These are phyloP conservation scores for Sinodicranocentrus sp. DNA, from an alignment of 2,888 invertebrate genomes.

Conservation along the genomic window DNA sequence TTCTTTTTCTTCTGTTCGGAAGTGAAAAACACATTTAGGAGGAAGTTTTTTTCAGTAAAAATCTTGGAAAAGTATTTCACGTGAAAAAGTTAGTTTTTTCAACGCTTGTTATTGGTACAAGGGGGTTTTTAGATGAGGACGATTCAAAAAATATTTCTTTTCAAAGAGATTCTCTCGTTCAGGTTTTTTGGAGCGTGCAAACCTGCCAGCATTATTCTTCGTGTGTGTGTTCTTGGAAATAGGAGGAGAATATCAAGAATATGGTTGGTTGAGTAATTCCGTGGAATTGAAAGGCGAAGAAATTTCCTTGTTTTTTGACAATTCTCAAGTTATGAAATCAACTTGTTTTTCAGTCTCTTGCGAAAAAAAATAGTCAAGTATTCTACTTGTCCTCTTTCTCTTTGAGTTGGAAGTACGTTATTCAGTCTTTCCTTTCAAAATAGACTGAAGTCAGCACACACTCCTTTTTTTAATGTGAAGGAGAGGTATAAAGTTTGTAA, in stretches of 20 bases:
- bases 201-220: too few relatives aligned
- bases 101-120: not conserved
- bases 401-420: conserved; percentile 3
- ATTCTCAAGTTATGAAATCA: not conserved
- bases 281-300: conserved; percentile 20
- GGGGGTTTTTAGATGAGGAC: not conserved
- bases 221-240: too few relatives aligned
- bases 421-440: not conserved
- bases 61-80: conserved; percentile 40
- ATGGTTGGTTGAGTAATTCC: conserved; percentile 35
- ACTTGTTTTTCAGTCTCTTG: not conserved
- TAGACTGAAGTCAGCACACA: not conserved
- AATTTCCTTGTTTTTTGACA: conserved; percentile 1
- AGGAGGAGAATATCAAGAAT: not conserved
- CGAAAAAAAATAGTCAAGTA: conserved; percentile 9
- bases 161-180: conserved; percentile 3
- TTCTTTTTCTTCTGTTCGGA: conserved; percentile 8
- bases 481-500: not conserved
- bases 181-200: not conserved
- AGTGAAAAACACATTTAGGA: conserved; percentile 39
- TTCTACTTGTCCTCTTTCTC: conserved; percentile 16
- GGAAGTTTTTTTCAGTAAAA: conserved; percentile 32
- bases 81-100: conserved; percentile 40
- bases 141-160: conserved; percentile 33
- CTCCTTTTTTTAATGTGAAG: not conserved